phyloP scores from a whole-genome alignment of 1,140 invertebrate species.

The Leptoteleia sp. region DNA sequence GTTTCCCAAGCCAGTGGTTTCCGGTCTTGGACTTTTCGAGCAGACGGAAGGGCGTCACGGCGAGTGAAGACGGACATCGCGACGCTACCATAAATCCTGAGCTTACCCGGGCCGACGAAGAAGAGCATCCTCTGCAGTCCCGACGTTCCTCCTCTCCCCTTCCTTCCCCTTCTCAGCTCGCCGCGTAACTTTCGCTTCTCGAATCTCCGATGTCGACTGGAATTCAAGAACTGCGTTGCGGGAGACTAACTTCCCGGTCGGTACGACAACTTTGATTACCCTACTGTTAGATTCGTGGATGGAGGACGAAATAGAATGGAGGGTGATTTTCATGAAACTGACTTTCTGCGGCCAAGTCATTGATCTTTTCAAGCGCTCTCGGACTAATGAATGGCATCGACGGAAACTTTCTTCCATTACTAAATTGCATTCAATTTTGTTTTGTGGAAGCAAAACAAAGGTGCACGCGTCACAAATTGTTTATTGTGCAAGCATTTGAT shows the following conservation, averaged over 20 bases:
- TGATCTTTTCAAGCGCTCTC: constrained; percentile 63
- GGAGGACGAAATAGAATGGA: constrained; percentile 58
- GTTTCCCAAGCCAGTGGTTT: constrained; percentile 63
- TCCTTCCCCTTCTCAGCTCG: constrained; percentile 20
- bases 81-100: constrained; percentile 80
- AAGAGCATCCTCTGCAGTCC: constrained; percentile 71
- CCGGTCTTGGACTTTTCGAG: constrained; percentile 77
- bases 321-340: constrained; percentile 65
- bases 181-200: constrained; percentile 61
- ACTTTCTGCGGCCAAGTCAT: constrained; percentile 63
- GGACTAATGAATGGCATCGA: constrained; percentile 48
- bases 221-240: constrained; percentile 71
- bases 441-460: constrained; percentile 48
- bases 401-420: constrained; percentile 59
- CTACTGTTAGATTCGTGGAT: constrained; percentile 64
- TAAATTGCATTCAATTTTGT: constrained; percentile 53
- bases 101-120: constrained; percentile 76
- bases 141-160: constrained; percentile 41
- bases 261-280: constrained; percentile 77
- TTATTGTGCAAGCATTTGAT: constrained; percentile 2
- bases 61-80: constrained; percentile 82
- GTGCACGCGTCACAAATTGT: constrained; percentile 3
- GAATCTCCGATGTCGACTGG: constrained; percentile 54
- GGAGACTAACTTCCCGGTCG: constrained; percentile 75
- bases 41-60: constrained; percentile 79